Evolutionary conservation across 2,797 vertebrate genomes (phyloP).

Genomic region (Hypotaenidia okinawae): DNA sequence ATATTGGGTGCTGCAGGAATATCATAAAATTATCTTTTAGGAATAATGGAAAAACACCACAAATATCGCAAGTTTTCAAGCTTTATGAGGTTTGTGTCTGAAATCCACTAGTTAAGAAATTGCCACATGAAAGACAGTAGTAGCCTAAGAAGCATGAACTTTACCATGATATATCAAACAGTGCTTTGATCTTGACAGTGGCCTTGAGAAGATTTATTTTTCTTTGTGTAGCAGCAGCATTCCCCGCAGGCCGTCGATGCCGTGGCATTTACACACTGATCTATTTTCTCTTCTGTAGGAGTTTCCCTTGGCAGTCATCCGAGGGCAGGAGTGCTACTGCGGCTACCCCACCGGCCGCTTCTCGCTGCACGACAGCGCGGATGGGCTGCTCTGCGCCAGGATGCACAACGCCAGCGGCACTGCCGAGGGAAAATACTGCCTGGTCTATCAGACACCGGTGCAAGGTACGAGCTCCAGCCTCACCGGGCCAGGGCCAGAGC

Average conservation of each 20-base stretch:
- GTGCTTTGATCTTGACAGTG: background rate
- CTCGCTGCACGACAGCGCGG: constrained; percentile 73
- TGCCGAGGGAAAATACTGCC: constrained; percentile 68
- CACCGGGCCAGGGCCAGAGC: rapidly evolving
- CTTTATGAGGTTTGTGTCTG: background rate
- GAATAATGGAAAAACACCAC: background rate
- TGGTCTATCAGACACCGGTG: constrained; percentile 93
- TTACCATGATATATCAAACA: background rate
- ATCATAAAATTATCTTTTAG: background rate
- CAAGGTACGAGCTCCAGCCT: constrained; percentile 81
- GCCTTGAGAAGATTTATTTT: background rate
- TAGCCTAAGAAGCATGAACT: background rate
- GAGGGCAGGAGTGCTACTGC: constrained; percentile 86
- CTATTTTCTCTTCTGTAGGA: constrained; percentile 77
- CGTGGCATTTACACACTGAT: background rate
- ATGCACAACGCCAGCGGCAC: constrained; percentile 39
- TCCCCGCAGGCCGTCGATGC: background rate
- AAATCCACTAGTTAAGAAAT: background rate
- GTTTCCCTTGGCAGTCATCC: constrained; percentile 89
- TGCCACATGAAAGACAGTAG: background rate
- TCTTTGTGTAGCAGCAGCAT: background rate
- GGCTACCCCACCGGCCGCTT: constrained; percentile 85
- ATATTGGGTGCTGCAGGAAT: background rate
- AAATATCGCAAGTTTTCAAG: background rate
- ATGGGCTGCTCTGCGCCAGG: constrained; percentile 74